These are phyloP conservation scores for Drosophila littoralis DNA, from an alignment of 1,140 invertebrate genomes.

Conservation along the genomic window DNA sequence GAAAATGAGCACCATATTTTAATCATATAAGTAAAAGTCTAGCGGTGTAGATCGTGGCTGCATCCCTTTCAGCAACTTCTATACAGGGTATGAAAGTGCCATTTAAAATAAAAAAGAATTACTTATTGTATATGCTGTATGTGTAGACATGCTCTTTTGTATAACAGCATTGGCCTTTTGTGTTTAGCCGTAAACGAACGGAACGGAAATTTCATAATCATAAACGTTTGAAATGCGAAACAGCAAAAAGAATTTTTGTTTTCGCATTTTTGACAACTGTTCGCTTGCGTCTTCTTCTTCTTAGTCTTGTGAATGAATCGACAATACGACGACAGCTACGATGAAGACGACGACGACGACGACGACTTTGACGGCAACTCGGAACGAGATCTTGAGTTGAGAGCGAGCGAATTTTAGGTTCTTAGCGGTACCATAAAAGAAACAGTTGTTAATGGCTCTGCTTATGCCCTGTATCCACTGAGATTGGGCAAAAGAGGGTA, in stretches of 20 bases:
- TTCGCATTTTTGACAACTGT: constrained; percentile 45
- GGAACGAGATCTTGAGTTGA: constrained; percentile 35
- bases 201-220: constrained; percentile 77
- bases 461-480: neutral
- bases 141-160: constrained; percentile 50
- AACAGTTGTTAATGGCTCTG: constrained; percentile 71
- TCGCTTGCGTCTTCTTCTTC: constrained; percentile 23
- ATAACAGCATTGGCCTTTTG: constrained; percentile 51
- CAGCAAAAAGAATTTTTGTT: constrained; percentile 51
- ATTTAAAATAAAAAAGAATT: constrained; percentile 38
- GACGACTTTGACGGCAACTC: constrained; percentile 34
- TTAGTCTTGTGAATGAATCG: constrained; percentile 63
- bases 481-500: neutral
- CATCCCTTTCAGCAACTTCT: neutral
- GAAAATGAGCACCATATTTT: no score
- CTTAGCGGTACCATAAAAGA: constrained; percentile 75
- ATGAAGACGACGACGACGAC: neutral
- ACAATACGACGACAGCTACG: constrained; percentile 15
- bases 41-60: no score
- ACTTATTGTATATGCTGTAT: constrained; percentile 31
- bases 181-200: constrained; percentile 47
- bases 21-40: no score
- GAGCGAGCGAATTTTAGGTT: constrained; percentile 53
- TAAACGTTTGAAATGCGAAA: constrained; percentile 38
- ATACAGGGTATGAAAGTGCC: constrained; percentile 27